Percentiles rank a stretch among this genome's conserved stretches.
Evolutionary conservation across 2,113 vertebrate genomes (phyloP).

Genomic region (Ceratotherium simum): DNA sequence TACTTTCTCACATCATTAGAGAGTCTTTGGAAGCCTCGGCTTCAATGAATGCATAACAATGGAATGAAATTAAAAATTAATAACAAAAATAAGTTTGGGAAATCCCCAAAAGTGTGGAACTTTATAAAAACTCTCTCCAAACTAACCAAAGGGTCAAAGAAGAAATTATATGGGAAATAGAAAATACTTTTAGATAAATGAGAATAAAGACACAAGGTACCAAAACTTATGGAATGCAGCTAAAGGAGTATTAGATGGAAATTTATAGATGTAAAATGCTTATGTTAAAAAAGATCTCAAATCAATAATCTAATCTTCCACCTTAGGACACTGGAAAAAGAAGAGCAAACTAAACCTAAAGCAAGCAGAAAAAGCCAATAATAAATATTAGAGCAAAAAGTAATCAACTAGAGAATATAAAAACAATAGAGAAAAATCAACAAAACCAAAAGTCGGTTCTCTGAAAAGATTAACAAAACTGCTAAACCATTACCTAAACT

Average conservation of each 20-base stretch:
- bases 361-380: not conserved
- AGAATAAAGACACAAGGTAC: not conserved
- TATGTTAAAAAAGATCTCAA: not conserved
- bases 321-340: not conserved
- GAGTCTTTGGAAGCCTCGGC: not conserved
- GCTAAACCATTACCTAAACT: not conserved
- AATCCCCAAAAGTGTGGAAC: not conserved
- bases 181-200: conserved; percentile 15
- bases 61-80: not conserved
- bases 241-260: not conserved
- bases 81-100: not conserved
- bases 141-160: not conserved
- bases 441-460: not conserved
- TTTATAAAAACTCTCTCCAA: not conserved
- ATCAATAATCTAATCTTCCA: not conserved
- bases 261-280: not conserved
- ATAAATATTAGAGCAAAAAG: conserved; percentile 14
- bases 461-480: not conserved
- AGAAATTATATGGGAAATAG: not conserved
- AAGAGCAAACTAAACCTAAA: conserved; percentile 8
- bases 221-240: not conserved
- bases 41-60: not conserved
- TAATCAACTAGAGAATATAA: not conserved
- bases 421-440: conserved; percentile 15
- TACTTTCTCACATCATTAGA: not conserved